A percentile compares a stretch with the other conserved stretches of the same genome.
These are phyloP conservation scores for Brienomyrus brachyistius DNA, from an alignment of 2,113 vertebrate species.

Conservation along the genomic window DNA sequence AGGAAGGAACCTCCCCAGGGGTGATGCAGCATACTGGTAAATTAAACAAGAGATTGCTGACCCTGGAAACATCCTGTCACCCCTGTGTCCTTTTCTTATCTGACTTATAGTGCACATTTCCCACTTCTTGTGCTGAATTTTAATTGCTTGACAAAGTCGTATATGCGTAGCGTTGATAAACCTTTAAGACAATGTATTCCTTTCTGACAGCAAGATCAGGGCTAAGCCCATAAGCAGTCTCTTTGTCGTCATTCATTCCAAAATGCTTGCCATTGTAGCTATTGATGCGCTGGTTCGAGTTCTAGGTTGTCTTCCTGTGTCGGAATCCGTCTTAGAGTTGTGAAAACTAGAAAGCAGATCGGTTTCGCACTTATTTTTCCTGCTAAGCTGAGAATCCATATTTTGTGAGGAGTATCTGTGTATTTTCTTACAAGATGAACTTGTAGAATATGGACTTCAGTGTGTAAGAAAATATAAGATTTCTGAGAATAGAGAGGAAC, in stretches of 20 bases:
- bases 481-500: neutral
- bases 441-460: neutral
- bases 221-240: neutral
- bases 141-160: neutral
- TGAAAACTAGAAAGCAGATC: neutral
- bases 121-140: neutral
- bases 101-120: neutral
- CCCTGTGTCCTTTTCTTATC: neutral
- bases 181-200: neutral
- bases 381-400: neutral
- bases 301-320: neutral
- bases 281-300: neutral
- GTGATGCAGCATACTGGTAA: neutral
- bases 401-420: neutral
- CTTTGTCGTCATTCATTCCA: neutral
- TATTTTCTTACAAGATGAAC: neutral
- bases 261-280: neutral
- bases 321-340: neutral
- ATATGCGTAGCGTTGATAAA: neutral
- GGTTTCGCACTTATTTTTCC: neutral
- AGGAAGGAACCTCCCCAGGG: neutral
- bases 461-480: neutral
- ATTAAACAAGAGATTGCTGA: neutral
- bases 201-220: neutral
- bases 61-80: neutral